Conservation (phyloP, 2,113 vertebrate species). For the Orientallactaga bullata region DNA sequence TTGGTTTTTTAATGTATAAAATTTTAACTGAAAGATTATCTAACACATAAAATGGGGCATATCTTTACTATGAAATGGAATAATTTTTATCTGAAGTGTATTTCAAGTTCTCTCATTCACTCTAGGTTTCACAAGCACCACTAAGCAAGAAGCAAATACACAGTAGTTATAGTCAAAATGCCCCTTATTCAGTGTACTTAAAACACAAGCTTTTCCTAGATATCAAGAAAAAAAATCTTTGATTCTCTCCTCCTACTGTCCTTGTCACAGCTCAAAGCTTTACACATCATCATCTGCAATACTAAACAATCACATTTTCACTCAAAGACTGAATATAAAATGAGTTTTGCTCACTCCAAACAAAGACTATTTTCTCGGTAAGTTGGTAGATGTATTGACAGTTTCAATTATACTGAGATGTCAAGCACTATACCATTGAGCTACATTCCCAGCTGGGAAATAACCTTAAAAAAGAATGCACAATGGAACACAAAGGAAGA, state of each 20-base stretch:
- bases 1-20: not conserved
- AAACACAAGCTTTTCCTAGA: constrained; percentile 16
- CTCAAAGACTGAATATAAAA: constrained; percentile 73
- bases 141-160: constrained; percentile 11
- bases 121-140: constrained; percentile 34
- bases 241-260: constrained; percentile 8
- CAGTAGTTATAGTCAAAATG: constrained; percentile 22
- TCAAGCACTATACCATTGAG: not conserved
- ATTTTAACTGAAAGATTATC: not conserved
- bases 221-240: constrained; percentile 55
- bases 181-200: not conserved
- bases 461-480: constrained; percentile 37
- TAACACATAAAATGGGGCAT: not conserved
- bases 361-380: constrained; percentile 74
- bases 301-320: constrained; percentile 79
- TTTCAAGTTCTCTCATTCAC: not conserved
- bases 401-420: constrained; percentile 60
- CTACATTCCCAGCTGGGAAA: not conserved
- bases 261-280: constrained; percentile 52
- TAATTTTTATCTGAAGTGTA: constrained; percentile 28
- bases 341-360: constrained; percentile 63
- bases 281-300: constrained; percentile 66
- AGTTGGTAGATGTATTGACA: constrained; percentile 25
- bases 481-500: not conserved
- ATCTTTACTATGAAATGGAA: constrained; percentile 20